Percentiles rank a stretch among this genome's conserved stretches.
These are phyloP conservation scores for Goniozus legneri DNA, from an alignment of 1,140 invertebrate genomes.

Conservation along the genomic window DNA sequence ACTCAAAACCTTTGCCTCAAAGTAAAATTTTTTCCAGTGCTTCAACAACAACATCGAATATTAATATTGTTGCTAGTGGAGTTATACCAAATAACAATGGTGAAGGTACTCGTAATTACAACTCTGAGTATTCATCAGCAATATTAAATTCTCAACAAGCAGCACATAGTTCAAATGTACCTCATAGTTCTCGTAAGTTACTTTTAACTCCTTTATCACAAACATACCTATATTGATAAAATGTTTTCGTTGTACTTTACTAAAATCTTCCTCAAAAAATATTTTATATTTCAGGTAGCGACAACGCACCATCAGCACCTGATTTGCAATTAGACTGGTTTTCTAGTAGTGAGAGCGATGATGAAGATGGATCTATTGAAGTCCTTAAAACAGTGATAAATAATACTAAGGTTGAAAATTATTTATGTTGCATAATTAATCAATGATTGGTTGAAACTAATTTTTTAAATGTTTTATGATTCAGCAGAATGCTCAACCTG, in stretches of 20 bases:
- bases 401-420: constrained; percentile 30
- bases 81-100: constrained; percentile 17
- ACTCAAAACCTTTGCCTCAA: too few species aligned
- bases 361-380: constrained; percentile 61
- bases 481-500: constrained; percentile 27
- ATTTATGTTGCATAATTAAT: constrained; percentile 13
- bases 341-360: constrained; percentile 56
- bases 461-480: too few species aligned
- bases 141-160: constrained; percentile 27
- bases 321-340: constrained; percentile 78
- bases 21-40: too few species aligned
- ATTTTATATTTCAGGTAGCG: too few species aligned
- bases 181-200: too few species aligned
- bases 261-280: too few species aligned
- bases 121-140: constrained; percentile 20
- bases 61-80: constrained; percentile 8
- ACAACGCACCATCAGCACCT: constrained; percentile 65
- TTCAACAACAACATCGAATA: constrained; percentile 13
- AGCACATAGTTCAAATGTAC: constrained; percentile 15
- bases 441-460: too few species aligned
- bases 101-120: constrained; percentile 18
- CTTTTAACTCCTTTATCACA: too few species aligned
- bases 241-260: too few species aligned
- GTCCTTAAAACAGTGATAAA: constrained; percentile 49
- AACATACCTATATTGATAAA: too few species aligned